Evolutionary conservation across 2,113 vertebrate genomes (phyloP), one percentile per base, ranked within the genome.

Genomic region (Pangasianodon hypophthalmus): DNA sequence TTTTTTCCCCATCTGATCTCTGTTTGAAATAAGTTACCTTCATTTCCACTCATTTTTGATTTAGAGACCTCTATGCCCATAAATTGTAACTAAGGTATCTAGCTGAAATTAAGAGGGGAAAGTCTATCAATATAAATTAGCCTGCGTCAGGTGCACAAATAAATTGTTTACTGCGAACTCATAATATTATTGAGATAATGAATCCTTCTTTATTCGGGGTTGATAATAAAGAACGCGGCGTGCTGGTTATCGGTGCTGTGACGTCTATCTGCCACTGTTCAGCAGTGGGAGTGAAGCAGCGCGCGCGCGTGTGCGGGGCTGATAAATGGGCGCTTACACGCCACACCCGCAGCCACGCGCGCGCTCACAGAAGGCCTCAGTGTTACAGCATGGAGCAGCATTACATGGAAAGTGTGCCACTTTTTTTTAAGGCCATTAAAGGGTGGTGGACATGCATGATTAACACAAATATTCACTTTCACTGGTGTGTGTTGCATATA

Each of bases 201-300:
- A 11, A 44, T 84, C 56, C 54, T 84, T 21, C 18, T 58, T 46
- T 29, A 84, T 62, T 84, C 13, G 3, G 11, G 6, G 41, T 6
- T 62, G 82, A 84, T 84, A 13, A 46, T 62, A 26, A 62, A 46
- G 11, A 46, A 62, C 5, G 1, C 62, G 82, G 29, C 8, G 32
- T 84, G 37, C 9, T 46, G 2, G 37, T 84, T 84, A 84, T 62
- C 81, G 37, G 73, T 11, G 37, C 41, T 77, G 37, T 62, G 86
- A 60, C 37, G 37, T 79, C 54, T 87, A 87, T 87, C 86, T 46
- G 52, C n/a, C 52, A 2, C 11, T 44, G 41, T 58, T 46, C 86
- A 87, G 71, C 37, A 62, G 37, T 60, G 86, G 86, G 86, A 87
- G 86, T 58, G 86, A 87, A 79, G 73, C 0, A n/a, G 26, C 21